These are phyloP conservation scores for Ciconia boyciana DNA, from an alignment of 2,113 vertebrate genomes.

Conservation along the genomic window DNA sequence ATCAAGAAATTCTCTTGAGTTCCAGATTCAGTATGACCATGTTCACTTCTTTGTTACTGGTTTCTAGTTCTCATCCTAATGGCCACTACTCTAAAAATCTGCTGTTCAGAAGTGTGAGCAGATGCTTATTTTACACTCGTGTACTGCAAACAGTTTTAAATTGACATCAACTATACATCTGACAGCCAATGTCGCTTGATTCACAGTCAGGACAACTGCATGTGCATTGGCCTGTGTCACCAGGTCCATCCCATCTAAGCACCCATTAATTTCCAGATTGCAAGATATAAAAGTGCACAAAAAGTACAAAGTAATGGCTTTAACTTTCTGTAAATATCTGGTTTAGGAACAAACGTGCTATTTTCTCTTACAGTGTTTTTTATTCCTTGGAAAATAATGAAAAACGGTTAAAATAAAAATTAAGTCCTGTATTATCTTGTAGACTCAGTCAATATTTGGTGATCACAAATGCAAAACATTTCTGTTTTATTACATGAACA, in stretches of 20 bases:
- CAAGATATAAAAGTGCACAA: not conserved
- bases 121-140: not conserved
- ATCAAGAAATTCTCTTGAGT: not conserved
- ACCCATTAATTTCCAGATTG: not conserved
- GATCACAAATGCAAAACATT: not conserved
- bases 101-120: not conserved
- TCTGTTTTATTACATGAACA: not conserved
- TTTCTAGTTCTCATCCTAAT: not conserved
- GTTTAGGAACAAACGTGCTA: not conserved
- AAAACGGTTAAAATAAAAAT: not conserved
- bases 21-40: not conserved
- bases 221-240: not conserved
- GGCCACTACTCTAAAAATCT: not conserved
- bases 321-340: not conserved
- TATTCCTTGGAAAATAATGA: not conserved
- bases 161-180: not conserved
- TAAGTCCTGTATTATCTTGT: not conserved
- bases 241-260: not conserved
- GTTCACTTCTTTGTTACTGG: not conserved
- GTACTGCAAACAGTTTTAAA: not conserved
- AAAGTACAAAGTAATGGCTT: not conserved
- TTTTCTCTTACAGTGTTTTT: not conserved
- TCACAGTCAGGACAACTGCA: not conserved
- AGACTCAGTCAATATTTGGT: not conserved
- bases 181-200: not conserved